These are phyloP conservation scores for Pangasius sanitwongsei DNA, from an alignment of 2,797 vertebrate genomes.

Conservation along the genomic window DNA sequence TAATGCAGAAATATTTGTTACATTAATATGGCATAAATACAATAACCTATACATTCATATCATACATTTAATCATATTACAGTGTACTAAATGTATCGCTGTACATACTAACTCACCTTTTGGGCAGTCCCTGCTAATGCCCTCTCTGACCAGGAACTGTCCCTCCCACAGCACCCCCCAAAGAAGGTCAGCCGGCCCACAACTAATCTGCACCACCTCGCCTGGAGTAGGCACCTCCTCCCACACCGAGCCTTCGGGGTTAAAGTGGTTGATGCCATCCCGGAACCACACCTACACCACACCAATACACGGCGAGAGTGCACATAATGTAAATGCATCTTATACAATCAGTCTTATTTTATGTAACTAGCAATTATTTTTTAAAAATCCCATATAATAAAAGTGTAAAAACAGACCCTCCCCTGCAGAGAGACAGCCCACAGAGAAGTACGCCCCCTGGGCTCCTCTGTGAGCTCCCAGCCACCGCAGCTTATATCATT, in stretches of 20 bases:
- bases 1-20: constrained; percentile 3
- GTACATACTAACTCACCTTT: constrained; percentile 75
- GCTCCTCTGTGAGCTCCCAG: constrained; percentile 92
- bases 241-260: constrained; percentile 91
- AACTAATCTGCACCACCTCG: constrained; percentile 96
- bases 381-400: background rate
- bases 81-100: background rate
- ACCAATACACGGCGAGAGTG: background rate
- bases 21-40: background rate
- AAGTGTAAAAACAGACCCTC: constrained; percentile 74
- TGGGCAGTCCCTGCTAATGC: constrained; percentile 85
- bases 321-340: background rate
- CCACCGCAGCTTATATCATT: constrained; percentile 93
- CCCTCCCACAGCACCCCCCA: constrained; percentile 98
- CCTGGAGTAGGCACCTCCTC: constrained; percentile 82
- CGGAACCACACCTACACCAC: constrained; percentile 89
- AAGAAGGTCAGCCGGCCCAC: constrained; percentile 88
- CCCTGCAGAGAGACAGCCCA: constrained; percentile 96
- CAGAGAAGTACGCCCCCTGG: constrained; percentile 85
- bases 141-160: constrained; percentile 91
- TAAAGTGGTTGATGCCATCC: constrained; percentile 85
- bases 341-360: background rate
- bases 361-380: background rate
- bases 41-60: background rate
- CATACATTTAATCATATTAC: background rate